phyloP scores from a whole-genome alignment of 2,888 invertebrate genomes.

The Zygothrica quintamaculata region DNA sequence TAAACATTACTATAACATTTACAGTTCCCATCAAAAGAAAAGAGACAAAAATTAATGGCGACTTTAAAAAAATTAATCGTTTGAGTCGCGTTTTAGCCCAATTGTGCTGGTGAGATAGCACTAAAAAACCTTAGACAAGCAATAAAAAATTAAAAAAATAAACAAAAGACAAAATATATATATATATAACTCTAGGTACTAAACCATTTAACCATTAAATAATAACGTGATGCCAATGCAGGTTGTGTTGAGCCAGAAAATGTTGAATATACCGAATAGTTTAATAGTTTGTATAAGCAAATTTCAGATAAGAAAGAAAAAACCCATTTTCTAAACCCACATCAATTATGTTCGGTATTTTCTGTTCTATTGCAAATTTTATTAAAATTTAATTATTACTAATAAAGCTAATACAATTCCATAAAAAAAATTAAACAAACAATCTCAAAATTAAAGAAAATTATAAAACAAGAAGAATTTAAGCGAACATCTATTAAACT shows the following conservation, averaged over 20 bases:
- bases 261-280: constrained; percentile 16
- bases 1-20: constrained; percentile 36
- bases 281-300: constrained; percentile 21
- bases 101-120: constrained; percentile 17
- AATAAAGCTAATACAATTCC: constrained; percentile 69
- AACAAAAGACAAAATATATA: constrained; percentile 32
- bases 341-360: constrained; percentile 45
- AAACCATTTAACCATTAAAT: constrained; percentile 14
- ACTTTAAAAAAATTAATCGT: background rate
- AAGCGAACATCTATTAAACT: constrained; percentile 12
- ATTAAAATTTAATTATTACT: constrained; percentile 53
- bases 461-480: constrained; percentile 8
- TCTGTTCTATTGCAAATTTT: constrained; percentile 58
- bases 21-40: constrained; percentile 20
- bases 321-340: too few relatives aligned
- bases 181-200: constrained; percentile 41
- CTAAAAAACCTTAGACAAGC: constrained; percentile 45
- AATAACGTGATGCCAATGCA: constrained; percentile 50
- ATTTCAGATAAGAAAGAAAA: constrained; percentile 15
- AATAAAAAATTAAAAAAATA: constrained; percentile 57
- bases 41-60: constrained; percentile 10
- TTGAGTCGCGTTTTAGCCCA: constrained; percentile 36
- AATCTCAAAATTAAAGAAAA: too few relatives aligned
- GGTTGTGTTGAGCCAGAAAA: constrained; percentile 36
- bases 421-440: constrained; percentile 25